A percentile compares a stretch with the other conserved stretches of the same genome.
Conservation (phyloP, 2,113 vertebrate species). For the Ciconia stormi region DNA sequence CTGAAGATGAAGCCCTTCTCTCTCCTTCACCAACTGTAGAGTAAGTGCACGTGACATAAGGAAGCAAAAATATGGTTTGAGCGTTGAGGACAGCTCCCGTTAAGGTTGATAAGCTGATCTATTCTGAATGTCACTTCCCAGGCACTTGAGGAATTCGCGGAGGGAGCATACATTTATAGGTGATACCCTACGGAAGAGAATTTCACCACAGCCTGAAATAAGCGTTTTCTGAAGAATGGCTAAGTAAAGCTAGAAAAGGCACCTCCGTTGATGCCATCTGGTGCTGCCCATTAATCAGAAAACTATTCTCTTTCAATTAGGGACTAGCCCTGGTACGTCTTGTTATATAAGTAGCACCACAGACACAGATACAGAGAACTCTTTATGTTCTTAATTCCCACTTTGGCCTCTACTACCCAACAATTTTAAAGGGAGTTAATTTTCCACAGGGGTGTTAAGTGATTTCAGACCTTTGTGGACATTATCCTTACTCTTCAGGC, state of each 20-base stretch:
- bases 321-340: neutral
- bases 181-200: neutral
- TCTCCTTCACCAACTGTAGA: neutral
- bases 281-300: constrained; percentile 3
- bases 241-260: neutral
- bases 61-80: neutral
- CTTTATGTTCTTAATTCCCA: neutral
- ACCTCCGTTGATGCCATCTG: constrained; percentile 9
- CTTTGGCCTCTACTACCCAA: neutral
- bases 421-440: neutral
- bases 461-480: neutral
- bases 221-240: neutral
- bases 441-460: neutral
- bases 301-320: constrained; percentile 19
- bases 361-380: neutral
- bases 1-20: neutral
- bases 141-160: accelerated
- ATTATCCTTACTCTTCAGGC: neutral
- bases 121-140: neutral
- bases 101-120: neutral
- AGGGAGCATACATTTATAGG: neutral
- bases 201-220: neutral
- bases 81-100: accelerated
- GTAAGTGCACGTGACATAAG: neutral
- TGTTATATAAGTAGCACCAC: neutral